phyloP scores from a whole-genome alignment of 1,140 invertebrate species.

The Macrosteles quadrilineatus region DNA sequence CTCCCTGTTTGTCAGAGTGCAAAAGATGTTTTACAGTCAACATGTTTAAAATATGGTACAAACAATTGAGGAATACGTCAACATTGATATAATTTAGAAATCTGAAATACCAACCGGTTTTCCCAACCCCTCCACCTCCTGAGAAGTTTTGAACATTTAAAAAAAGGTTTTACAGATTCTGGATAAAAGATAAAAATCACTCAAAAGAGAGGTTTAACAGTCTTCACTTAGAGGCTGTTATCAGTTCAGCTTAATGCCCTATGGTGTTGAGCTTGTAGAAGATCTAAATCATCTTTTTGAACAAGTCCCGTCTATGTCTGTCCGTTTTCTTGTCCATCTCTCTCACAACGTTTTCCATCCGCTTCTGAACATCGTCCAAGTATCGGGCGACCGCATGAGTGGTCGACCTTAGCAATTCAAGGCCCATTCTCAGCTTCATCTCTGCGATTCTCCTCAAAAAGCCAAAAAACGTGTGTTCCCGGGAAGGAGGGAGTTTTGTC shows the following conservation, averaged over 20 bases:
- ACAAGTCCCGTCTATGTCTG: constrained; percentile 5
- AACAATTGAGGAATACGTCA: no score
- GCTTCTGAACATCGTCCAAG: constrained; percentile 54
- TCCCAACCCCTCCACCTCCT: no score
- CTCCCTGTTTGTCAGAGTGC: no score
- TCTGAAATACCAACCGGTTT: no score
- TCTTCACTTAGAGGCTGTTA: no score
- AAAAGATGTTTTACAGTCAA: no score
- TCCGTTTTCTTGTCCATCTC: constrained; percentile 35
- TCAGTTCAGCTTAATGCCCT: constrained; percentile 1
- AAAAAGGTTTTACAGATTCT: no score
- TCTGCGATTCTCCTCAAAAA: constrained; percentile 54
- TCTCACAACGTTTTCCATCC: constrained; percentile 48
- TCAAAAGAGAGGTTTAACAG: no score
- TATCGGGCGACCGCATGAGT: constrained; percentile 56
- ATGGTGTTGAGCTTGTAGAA: constrained; percentile 5
- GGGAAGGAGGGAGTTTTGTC: background rate
- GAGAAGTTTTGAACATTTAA: no score
- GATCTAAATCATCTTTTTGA: background rate
- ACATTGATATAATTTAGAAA: no score
- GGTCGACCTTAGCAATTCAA: constrained; percentile 55
- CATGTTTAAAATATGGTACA: no score
- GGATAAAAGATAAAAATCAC: no score
- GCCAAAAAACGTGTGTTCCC: constrained; percentile 50
- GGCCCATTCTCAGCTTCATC: constrained; percentile 54